Conservation (phyloP, 2,113 vertebrate genomes). For the Myotis yumanensis region DNA sequence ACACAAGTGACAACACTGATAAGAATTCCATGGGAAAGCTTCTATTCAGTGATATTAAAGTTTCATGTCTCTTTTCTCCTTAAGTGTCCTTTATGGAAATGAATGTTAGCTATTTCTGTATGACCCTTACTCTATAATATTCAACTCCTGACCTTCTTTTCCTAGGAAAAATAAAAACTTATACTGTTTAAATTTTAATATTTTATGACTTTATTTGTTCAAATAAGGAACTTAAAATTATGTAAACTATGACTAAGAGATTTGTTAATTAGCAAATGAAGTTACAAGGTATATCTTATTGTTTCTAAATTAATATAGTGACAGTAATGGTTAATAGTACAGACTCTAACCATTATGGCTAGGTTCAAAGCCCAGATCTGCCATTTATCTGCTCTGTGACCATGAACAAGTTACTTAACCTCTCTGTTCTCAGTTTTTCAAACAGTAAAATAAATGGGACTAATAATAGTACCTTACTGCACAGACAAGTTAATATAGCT, state of each 20-base stretch:
- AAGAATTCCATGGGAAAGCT: slow-evolving; percentile 14
- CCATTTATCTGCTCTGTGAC: neutral
- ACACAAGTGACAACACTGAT: neutral
- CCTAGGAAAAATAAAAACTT: slow-evolving; percentile 34
- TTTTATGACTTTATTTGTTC: slow-evolving; percentile 26
- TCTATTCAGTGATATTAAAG: neutral
- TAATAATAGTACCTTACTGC: neutral
- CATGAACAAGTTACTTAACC: neutral
- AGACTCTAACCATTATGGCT: neutral
- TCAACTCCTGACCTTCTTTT: slow-evolving; percentile 12
- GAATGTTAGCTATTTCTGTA: slow-evolving; percentile 1
- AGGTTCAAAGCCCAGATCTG: slow-evolving; percentile 13
- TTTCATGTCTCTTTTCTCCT: slow-evolving; percentile 3
- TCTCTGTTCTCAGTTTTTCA: slow-evolving; percentile 26
- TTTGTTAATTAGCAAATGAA: slow-evolving; percentile 7
- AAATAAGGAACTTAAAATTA: slow-evolving; percentile 46
- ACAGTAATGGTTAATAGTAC: neutral
- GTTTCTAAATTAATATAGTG: slow-evolving; percentile 35
- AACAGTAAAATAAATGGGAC: slow-evolving; percentile 10
- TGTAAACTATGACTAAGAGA: neutral
- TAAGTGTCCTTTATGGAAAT: neutral
- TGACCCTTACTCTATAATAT: neutral
- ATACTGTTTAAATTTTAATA: slow-evolving; percentile 41
- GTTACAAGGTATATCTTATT: neutral
- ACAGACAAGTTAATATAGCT: neutral